These are phyloP conservation scores for Burhinus oedicnemus DNA, from an alignment of 2,113 vertebrate species.

Conservation along the genomic window DNA sequence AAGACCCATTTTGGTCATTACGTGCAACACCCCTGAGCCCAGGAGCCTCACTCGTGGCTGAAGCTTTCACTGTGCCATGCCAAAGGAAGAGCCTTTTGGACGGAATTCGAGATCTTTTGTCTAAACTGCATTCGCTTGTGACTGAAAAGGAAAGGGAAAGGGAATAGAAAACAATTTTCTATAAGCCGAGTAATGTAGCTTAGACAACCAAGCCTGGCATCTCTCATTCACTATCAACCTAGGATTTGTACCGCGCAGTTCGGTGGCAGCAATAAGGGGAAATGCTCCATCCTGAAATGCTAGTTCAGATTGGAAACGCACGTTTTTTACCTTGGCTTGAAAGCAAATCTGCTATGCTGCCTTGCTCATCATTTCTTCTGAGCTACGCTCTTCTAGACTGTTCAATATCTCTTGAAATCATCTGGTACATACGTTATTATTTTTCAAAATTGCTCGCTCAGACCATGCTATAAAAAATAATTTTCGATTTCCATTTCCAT, in stretches of 20 bases:
- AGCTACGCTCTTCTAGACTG: background rate
- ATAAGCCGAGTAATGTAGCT: background rate
- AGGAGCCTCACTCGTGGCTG: accelerated
- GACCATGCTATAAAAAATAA: background rate
- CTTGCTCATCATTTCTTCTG: background rate
- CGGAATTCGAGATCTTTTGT: background rate
- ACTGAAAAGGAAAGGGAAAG: background rate
- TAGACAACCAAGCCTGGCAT: background rate
- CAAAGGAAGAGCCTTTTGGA: background rate
- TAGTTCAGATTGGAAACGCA: background rate
- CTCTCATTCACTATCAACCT: background rate
- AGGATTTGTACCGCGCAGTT: background rate
- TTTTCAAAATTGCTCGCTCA: slow-evolving; percentile 13
- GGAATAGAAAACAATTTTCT: background rate
- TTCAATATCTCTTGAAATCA: slow-evolving; percentile 33
- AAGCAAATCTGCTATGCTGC: background rate
- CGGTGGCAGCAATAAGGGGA: background rate
- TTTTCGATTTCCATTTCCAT: background rate
- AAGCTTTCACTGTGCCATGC: background rate
- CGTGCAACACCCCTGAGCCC: background rate
- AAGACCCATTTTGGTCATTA: background rate
- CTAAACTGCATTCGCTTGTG: background rate
- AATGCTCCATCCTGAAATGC: background rate
- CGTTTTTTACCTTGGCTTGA: background rate
- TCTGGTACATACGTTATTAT: background rate